A percentile compares a stretch with the other conserved stretches of the same genome.
Evolutionary conservation across 1,140 invertebrate genomes (phyloP).

Genomic region (Copidosoma floridanum): DNA sequence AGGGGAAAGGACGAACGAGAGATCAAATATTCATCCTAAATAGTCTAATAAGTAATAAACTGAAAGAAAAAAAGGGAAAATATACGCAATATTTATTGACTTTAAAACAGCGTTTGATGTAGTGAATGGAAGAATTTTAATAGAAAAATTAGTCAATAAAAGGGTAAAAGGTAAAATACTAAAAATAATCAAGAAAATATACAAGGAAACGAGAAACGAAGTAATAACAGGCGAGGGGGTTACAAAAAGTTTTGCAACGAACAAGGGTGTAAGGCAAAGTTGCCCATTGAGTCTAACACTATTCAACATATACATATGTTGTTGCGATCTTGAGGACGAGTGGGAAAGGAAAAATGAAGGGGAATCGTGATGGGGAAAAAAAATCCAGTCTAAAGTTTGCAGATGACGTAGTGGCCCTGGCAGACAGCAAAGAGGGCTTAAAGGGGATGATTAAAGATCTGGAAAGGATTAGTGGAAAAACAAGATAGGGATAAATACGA

Average conservation of each 20-base stretch:
- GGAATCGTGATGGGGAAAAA: slow-evolving; percentile 21
- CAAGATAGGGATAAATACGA: slow-evolving; percentile 2
- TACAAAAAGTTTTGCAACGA: slow-evolving; percentile 8
- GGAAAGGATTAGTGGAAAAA: slow-evolving; percentile 11
- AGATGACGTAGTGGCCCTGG: slow-evolving; percentile 22
- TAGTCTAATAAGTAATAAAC: too few species aligned
- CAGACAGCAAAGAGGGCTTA: slow-evolving; percentile 19
- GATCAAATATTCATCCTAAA: too few species aligned
- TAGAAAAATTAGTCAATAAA: too few species aligned
- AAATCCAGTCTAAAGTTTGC: slow-evolving; percentile 26
- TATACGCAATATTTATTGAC: too few species aligned
- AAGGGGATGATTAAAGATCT: slow-evolving; percentile 19
- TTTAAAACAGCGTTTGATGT: too few species aligned
- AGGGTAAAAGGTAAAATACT: background rate
- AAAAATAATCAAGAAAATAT: background rate
- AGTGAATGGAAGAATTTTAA: too few species aligned
- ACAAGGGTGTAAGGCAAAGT: too few species aligned
- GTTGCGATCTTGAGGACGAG: slow-evolving; percentile 3
- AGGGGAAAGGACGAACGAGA: background rate
- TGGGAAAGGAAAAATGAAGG: slow-evolving; percentile 14
- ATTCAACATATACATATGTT: slow-evolving; percentile 18
- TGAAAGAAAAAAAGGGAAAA: too few species aligned
- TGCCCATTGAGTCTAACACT: slow-evolving; percentile 9
- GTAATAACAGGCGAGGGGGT: background rate
- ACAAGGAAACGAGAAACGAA: too few species aligned